phyloP scores from a whole-genome alignment of 2,797 vertebrate species.

The Catostomus latipinnis region DNA sequence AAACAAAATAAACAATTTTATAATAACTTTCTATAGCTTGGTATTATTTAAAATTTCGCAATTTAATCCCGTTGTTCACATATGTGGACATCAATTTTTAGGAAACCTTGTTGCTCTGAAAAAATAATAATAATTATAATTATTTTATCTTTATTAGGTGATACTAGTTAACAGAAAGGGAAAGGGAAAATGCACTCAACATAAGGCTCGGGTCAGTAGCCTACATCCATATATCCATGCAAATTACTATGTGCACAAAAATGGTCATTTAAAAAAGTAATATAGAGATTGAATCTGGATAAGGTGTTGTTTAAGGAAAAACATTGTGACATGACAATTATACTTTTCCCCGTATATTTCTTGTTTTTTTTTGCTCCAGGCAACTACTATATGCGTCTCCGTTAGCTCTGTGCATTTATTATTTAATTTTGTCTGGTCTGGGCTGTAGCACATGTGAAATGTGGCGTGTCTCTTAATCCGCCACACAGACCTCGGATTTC shows the following conservation, averaged over 20 bases:
- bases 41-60: too few relatives aligned
- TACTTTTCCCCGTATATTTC: not conserved
- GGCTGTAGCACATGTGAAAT: not conserved
- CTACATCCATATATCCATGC: not conserved
- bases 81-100: too few relatives aligned
- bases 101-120: too few relatives aligned
- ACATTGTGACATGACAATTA: not conserved
- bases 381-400: not conserved
- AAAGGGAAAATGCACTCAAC: too few relatives aligned
- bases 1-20: too few relatives aligned
- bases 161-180: too few relatives aligned
- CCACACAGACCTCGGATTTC: not conserved
- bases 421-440: constrained; percentile 8
- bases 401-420: not conserved
- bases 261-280: not conserved
- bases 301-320: not conserved
- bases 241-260: not conserved
- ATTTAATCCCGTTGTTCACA: too few relatives aligned
- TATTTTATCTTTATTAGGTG: too few relatives aligned
- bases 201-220: too few relatives aligned
- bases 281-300: not conserved
- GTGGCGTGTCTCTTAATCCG: not conserved
- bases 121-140: too few relatives aligned
- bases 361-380: not conserved
- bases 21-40: too few relatives aligned